These are phyloP conservation scores for Bugula neritina DNA, from an alignment of 2,888 invertebrate species.

Conservation along the genomic window DNA sequence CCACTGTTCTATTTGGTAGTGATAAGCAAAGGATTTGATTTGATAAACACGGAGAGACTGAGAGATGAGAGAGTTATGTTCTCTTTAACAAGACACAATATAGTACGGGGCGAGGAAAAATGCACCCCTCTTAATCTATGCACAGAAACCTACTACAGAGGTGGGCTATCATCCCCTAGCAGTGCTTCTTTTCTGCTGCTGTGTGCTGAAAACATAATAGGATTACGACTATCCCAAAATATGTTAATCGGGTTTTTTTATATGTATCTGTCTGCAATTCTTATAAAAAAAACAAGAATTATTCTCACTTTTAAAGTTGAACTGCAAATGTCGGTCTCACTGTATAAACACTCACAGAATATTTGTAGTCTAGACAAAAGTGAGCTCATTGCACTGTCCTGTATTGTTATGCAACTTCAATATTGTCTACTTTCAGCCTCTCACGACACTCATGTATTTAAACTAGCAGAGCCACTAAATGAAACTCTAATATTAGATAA, in stretches of 20 bases:
- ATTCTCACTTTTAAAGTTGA: no score
- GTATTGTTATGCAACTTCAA: no score
- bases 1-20: no score
- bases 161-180: not conserved
- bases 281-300: no score
- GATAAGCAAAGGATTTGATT: not conserved
- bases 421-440: not conserved
- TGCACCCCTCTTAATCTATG: not conserved
- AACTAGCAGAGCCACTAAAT: not conserved
- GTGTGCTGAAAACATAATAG: no score
- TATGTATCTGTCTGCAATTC: no score
- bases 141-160: not conserved
- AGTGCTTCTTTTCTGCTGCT: no score
- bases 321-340: not conserved
- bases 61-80: not conserved
- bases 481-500: not conserved
- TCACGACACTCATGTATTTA: constrained; percentile 5
- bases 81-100: not conserved
- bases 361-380: not conserved
- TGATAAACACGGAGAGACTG: not conserved
- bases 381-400: not conserved
- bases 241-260: no score
- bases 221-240: no score
- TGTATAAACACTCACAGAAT: no score
- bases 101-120: not conserved